Evolutionary conservation across 2,113 vertebrate species (phyloP).

Genomic region (Centropus bengalensis): DNA sequence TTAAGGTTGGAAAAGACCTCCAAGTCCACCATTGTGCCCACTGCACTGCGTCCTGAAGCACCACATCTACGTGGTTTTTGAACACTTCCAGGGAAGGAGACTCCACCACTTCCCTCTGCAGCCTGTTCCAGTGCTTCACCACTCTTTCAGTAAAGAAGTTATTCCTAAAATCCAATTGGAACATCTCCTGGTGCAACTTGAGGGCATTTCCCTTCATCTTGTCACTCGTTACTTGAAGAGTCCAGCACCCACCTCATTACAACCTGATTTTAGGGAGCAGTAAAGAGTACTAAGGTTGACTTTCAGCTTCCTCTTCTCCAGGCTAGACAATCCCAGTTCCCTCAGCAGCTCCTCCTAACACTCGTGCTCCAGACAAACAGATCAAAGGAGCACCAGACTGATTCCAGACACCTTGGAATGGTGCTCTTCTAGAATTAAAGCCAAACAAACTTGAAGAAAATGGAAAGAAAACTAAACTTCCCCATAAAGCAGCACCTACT

Average conservation of each 20-base stretch:
- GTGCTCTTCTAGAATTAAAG: background rate
- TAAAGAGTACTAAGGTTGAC: fast-evolving
- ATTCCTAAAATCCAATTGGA: background rate
- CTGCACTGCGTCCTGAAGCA: too few relatives aligned
- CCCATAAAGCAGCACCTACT: background rate
- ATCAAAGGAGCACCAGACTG: background rate
- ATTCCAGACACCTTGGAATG: background rate
- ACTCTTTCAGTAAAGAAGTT: background rate
- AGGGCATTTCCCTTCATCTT: background rate
- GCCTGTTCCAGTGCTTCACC: background rate
- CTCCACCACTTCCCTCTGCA: background rate
- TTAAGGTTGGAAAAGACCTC: too few relatives aligned
- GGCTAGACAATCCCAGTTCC: too few relatives aligned
- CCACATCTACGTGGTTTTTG: too few relatives aligned
- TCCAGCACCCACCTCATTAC: fast-evolving
- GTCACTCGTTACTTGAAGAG: background rate
- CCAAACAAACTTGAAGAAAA: background rate
- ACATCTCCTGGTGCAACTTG: fast-evolving
- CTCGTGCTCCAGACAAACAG: background rate
- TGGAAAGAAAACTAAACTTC: background rate
- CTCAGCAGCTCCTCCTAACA: too few relatives aligned
- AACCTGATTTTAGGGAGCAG: fast-evolving
- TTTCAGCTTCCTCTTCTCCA: background rate
- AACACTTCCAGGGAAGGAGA: background rate
- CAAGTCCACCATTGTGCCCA: too few relatives aligned